Evolutionary conservation across 2,113 vertebrate species (phyloP), one percentile per base, ranked within the genome.

Genomic region (Xiphorhynchus elegans): DNA sequence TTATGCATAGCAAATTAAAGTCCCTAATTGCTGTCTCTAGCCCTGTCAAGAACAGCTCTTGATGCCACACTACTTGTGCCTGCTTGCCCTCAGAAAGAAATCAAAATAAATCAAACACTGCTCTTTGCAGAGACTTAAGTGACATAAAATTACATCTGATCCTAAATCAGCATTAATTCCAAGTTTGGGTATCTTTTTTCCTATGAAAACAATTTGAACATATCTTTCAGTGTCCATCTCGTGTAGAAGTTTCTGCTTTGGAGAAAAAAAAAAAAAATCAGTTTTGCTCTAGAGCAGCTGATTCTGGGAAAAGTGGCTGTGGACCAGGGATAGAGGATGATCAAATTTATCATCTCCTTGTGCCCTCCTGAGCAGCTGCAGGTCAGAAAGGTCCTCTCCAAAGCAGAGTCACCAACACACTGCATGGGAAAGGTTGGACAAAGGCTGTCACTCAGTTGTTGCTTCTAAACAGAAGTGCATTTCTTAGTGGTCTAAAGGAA

Each of bases 281-380:
- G 19, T 29, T 5, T 42, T 42, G 40, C 40, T 42, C 40, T 42
- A 14, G 13, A 42, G 5, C 10, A 29, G 9, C 50, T 67, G 39
- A 11, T 44, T 42, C 58, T 28, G n/a, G 62, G 58, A 46, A 68
- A 68, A 8, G 35, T 47, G 33, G 15, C 19, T 42, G 14, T 82
- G 56, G 21, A 15, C 7, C 47, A 35, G 16, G 16, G 46, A 15
- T 63, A 29, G 55, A 59, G 82, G 35, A 12, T 17, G 6, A 46
- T 28, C 1, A 1, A 78, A 50, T 70, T 69, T 63, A 10, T 44
- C 44, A 9, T 37, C 6, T 69, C 25, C 42, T 3, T 1, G 0
- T 37, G 47, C 20, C 33, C 59, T 75, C 70, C 33, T 31, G 75
- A 59, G 39, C 74, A 82, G 64, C 81, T 56, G 68, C 19, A 87